Conservation (phyloP, 2,888 invertebrate species). For the Melangyna quadrimaculata region DNA sequence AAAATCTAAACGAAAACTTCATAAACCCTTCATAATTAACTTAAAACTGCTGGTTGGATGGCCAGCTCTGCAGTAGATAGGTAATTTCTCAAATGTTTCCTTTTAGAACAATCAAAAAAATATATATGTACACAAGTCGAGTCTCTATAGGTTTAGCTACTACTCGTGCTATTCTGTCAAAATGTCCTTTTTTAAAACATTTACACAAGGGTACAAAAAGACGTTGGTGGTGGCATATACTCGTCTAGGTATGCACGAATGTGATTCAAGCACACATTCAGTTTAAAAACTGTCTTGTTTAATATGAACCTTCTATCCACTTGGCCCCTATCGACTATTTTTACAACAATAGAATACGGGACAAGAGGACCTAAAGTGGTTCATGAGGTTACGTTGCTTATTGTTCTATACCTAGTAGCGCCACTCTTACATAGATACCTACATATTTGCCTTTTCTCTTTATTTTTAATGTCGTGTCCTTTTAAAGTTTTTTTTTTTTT, state of each 20-base stretch:
- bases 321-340: slow-evolving; percentile 4
- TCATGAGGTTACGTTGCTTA: slow-evolving; percentile 47
- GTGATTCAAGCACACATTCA: slow-evolving; percentile 43
- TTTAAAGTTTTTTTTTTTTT: slow-evolving; percentile 26
- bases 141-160: not conserved
- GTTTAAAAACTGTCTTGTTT: slow-evolving; percentile 29
- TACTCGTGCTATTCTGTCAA: not conserved
- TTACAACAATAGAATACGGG: slow-evolving; percentile 40
- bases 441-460: slow-evolving; percentile 37
- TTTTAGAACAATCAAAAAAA: not conserved
- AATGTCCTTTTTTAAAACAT: slow-evolving; percentile 59
- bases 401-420: slow-evolving; percentile 15
- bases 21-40: slow-evolving; percentile 60
- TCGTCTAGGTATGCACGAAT: not conserved
- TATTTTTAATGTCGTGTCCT: slow-evolving; percentile 28
- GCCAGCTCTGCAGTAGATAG: not conserved
- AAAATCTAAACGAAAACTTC: slow-evolving; percentile 8
- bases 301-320: not conserved
- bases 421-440: slow-evolving; percentile 22
- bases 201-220: slow-evolving; percentile 32
- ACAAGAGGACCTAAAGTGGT: slow-evolving; percentile 54
- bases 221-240: not conserved
- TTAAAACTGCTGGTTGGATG: slow-evolving; percentile 43
- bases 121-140: not conserved
- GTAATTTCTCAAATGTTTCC: not conserved